A percentile compares a stretch with the other conserved stretches of the same genome.
phyloP scores from a whole-genome alignment of 1,140 invertebrate species.

The Neuroterus valhalla region DNA sequence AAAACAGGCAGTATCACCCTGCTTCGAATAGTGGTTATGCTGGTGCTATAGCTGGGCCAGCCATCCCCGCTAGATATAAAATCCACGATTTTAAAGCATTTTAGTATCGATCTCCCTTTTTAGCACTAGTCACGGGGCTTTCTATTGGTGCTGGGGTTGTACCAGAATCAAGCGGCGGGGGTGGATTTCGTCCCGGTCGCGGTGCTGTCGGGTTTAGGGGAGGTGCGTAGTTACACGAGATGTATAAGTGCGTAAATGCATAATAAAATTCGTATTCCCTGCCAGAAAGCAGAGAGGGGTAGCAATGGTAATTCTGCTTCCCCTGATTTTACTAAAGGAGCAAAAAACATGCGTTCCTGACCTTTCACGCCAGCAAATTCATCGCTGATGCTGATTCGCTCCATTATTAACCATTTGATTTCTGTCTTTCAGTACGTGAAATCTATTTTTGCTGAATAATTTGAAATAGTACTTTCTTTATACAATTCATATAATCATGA shows the following conservation, averaged over 20 bases:
- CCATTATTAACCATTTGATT: no score
- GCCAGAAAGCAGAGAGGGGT: slow-evolving; percentile 45
- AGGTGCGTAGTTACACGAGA: slow-evolving; percentile 67
- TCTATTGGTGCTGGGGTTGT: slow-evolving; percentile 67
- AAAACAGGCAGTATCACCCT: slow-evolving; percentile 14
- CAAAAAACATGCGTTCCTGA: slow-evolving; percentile 66
- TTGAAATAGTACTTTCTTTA: no score
- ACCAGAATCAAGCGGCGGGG: slow-evolving; percentile 68
- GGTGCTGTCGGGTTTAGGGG: slow-evolving; percentile 55
- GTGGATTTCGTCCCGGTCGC: slow-evolving; percentile 62
- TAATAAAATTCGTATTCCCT: slow-evolving; percentile 71
- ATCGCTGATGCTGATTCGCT: not conserved
- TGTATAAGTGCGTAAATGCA: slow-evolving; percentile 75
- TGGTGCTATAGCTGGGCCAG: slow-evolving; percentile 56
- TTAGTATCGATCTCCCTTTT: slow-evolving; percentile 76
- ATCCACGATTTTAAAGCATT: slow-evolving; percentile 75
- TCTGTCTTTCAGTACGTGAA: no score
- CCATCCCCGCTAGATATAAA: slow-evolving; percentile 71
- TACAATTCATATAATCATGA: no score
- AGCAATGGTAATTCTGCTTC: slow-evolving; percentile 45
- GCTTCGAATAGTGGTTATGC: slow-evolving; percentile 32
- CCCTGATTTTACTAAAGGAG: slow-evolving; percentile 66
- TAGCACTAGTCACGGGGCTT: slow-evolving; percentile 71
- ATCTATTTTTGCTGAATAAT: no score
- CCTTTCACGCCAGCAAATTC: slow-evolving; percentile 21